Conservation (phyloP, 2,888 invertebrate genomes). For the Fragum fragum region DNA sequence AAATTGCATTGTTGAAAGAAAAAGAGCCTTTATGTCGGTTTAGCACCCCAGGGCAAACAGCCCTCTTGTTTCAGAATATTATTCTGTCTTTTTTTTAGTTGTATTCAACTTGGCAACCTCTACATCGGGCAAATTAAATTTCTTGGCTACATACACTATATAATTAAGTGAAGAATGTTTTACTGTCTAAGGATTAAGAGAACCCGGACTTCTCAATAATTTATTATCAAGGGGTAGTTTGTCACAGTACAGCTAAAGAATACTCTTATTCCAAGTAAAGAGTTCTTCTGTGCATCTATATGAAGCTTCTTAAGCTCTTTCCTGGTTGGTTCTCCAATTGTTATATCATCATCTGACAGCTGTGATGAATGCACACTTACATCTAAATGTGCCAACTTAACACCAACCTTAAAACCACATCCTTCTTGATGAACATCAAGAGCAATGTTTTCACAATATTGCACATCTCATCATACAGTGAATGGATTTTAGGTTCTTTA, state of each 20-base stretch:
- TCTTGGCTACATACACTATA: too few species aligned
- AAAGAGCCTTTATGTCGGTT: too few species aligned
- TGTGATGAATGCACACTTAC: neutral
- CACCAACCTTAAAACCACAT: neutral
- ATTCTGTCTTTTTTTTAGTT: too few species aligned
- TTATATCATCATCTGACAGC: constrained; percentile 8
- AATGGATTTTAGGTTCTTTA: constrained; percentile 1
- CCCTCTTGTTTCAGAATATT: too few species aligned
- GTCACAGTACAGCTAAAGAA: neutral
- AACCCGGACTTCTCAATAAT: neutral
- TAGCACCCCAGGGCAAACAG: too few species aligned
- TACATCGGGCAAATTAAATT: too few species aligned
- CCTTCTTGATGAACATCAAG: neutral
- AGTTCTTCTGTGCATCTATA: neutral
- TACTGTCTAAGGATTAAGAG: too few species aligned
- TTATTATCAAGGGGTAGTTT: too few species aligned
- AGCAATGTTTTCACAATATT: neutral
- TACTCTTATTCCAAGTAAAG: constrained; percentile 8
- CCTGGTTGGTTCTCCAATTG: constrained; percentile 11
- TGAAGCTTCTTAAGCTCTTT: constrained; percentile 1
- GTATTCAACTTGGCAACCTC: too few species aligned
- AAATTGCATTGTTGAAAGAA: too few species aligned
- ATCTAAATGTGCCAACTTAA: neutral
- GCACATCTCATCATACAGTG: too few species aligned
- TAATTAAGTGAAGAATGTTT: too few species aligned